Evolutionary conservation across 1,140 invertebrate species (phyloP), one percentile per base, ranked within the genome.

Genomic region (Oncopodura yosiiana): DNA sequence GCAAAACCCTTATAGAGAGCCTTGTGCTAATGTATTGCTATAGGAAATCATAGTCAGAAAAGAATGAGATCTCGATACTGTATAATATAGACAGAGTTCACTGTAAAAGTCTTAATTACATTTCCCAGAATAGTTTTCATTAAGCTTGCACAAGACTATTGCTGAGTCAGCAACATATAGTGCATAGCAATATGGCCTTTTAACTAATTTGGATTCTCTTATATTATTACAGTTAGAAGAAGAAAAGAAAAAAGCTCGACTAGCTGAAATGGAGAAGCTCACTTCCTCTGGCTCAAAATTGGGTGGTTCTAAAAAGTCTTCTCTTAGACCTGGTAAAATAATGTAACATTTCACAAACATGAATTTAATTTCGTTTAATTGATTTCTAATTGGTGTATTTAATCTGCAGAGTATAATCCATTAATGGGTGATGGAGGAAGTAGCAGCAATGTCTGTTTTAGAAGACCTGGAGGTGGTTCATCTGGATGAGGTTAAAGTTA

Each of bases 401-500:
- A 18, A 16, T 38, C n/a, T 39, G 1, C 12, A 57, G 55, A 45
- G 26, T 57, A 57, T 24, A 57, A 57, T 45, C 55, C 55, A 19
- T 19, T 57, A 16, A 51, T 51, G 48, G 55, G 55, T 2, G 42
- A 57, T 36, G 3, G 12, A 3, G 38, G 38, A 18, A 37, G 23
- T 14, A 41, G 48, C n/a, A 24, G 26, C n/a, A 16, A 49, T 1
- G 55, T 57, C 3, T 57, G 55, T 26, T 51, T 37, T 30, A 38
- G 55, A 19, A 23, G 55, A 18, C 48, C 55, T 37, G 55, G 55
- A n/a, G 55, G 55, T 2, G 37, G 26, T 9, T 30, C 16, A 21
- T 41, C 39, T 37, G 55, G 55, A 45, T 57, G 55, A 57, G 55
- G 55, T 44, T 57, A 57, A 43, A 12, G 16, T 21, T 27, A 14